phyloP scores from a whole-genome alignment of 1,140 invertebrate species.

The Apis laboriosa region DNA sequence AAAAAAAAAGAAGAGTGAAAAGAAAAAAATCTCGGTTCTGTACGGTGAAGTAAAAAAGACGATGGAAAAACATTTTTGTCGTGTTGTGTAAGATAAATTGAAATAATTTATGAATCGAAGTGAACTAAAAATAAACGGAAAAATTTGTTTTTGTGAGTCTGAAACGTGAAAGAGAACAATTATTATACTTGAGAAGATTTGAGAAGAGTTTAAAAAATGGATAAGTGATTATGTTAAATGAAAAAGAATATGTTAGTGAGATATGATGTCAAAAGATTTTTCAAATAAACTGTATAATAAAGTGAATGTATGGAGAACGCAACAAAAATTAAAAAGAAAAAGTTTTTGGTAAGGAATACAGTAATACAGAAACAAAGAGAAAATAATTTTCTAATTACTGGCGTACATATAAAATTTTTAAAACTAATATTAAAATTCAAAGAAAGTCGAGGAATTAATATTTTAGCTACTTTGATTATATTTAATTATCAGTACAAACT shows the following conservation, averaged over 20 bases:
- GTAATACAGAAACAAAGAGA: not conserved
- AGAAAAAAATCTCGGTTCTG: not conserved
- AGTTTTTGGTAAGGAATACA: not conserved
- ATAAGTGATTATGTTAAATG: too few relatives aligned
- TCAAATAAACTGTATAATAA: not conserved
- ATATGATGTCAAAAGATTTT: not conserved
- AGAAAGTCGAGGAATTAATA: not conserved
- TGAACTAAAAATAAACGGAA: not conserved
- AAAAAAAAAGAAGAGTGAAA: not conserved
- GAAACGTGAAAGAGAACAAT: not conserved
- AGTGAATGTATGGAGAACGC: not conserved
- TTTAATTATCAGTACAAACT: not conserved
- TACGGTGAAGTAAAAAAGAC: not conserved
- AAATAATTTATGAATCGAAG: not conserved
- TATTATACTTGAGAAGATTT: not conserved
- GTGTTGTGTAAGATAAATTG: not conserved
- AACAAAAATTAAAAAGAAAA: not conserved
- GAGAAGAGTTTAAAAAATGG: not conserved
- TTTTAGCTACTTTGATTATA: slow-evolving; percentile 4
- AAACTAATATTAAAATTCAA: slow-evolving; percentile 8
- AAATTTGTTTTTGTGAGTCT: not conserved
- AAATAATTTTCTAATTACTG: slow-evolving; percentile 11
- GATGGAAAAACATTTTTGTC: slow-evolving; percentile 9
- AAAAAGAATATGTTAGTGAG: not conserved
- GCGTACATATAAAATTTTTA: not conserved